phyloP scores from a whole-genome alignment of 2,113 vertebrate species.

The Dipodomys merriami region DNA sequence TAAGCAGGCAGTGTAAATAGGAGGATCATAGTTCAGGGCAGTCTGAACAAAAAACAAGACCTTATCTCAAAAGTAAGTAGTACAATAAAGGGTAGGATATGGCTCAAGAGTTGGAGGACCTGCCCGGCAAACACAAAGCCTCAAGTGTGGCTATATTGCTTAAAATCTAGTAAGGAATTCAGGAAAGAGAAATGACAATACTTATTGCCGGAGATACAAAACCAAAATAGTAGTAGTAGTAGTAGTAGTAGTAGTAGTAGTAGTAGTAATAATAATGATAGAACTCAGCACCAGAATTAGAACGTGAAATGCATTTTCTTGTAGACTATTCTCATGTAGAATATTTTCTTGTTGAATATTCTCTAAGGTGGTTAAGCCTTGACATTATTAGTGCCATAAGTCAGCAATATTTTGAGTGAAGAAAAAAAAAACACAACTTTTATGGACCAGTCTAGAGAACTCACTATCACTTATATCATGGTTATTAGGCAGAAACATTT shows the following conservation, averaged over 20 bases:
- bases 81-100: too few relatives aligned
- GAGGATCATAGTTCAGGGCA: too few relatives aligned
- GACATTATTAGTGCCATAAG: too few relatives aligned
- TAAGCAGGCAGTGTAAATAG: too few relatives aligned
- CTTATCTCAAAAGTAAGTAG: too few relatives aligned
- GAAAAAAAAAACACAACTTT: conserved; percentile 50
- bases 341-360: not conserved
- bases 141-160: not conserved
- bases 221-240: not conserved
- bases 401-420: not conserved
- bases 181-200: not conserved
- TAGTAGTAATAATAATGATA: not conserved
- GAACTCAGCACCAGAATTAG: not conserved
- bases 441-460: conserved; percentile 45
- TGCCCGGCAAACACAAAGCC: too few relatives aligned
- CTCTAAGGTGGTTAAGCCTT: conserved; percentile 26
- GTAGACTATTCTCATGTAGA: conserved; percentile 37
- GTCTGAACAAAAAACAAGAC: too few relatives aligned
- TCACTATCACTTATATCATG: conserved; percentile 46
- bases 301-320: conserved; percentile 41
- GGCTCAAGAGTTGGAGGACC: too few relatives aligned
- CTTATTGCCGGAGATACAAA: not conserved
- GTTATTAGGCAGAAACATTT: conserved; percentile 48
- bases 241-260: too few relatives aligned
- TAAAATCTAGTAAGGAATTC: conserved; percentile 24